phyloP scores from a whole-genome alignment of 2,797 vertebrate genomes.

The Tolypeutes matacus region DNA sequence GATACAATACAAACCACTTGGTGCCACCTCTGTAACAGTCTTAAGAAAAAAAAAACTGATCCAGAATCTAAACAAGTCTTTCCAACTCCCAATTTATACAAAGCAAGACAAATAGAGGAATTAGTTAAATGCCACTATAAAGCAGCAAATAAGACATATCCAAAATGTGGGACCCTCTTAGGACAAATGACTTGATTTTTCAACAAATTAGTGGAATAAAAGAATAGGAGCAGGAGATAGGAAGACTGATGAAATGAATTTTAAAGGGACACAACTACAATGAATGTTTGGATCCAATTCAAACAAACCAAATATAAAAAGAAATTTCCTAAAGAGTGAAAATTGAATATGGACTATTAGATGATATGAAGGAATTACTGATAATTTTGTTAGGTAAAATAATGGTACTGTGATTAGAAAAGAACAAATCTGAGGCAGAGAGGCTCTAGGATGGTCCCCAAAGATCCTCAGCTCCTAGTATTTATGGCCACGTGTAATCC shows the following conservation, averaged over 20 bases:
- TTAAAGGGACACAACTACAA: neutral
- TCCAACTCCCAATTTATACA: neutral
- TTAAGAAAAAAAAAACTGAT: neutral
- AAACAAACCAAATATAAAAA: slow-evolving; percentile 10
- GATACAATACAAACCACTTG: neutral
- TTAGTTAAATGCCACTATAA: slow-evolving; percentile 38
- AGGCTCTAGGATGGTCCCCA: neutral
- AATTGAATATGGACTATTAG: slow-evolving; percentile 1
- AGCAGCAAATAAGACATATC: neutral
- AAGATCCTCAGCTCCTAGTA: neutral
- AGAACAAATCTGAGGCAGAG: neutral
- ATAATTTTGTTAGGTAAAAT: slow-evolving; percentile 7
- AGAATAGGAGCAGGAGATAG: neutral
- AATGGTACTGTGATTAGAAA: neutral
- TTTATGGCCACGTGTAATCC: neutral
- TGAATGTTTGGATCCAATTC: neutral
- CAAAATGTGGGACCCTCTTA: neutral
- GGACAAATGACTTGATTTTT: neutral
- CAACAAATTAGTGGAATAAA: neutral
- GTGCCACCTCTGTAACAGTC: neutral
- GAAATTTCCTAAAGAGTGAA: slow-evolving; percentile 6
- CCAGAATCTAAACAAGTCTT: slow-evolving; percentile 2
- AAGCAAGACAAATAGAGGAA: neutral
- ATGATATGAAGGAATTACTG: neutral
- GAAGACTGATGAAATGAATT: slow-evolving; percentile 30